Percentiles rank a stretch among this genome's conserved stretches.
These are phyloP conservation scores for Cottoperca gobio DNA, from an alignment of 2,797 vertebrate species.

Conservation along the genomic window DNA sequence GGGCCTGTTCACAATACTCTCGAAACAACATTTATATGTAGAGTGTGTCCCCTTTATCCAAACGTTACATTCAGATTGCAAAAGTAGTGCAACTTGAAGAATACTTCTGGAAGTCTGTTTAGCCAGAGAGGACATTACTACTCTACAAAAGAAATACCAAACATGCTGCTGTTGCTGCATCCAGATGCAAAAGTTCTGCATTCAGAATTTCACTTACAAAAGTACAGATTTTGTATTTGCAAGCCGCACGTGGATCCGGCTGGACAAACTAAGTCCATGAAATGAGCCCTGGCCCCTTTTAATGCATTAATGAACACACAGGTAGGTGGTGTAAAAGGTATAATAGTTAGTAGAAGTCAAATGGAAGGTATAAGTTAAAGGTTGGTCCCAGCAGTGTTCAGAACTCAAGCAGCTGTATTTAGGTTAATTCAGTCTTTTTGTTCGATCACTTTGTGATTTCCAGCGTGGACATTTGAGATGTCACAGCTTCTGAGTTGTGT, in stretches of 20 bases:
- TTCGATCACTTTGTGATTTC: conserved; percentile 5
- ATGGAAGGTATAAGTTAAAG: no score
- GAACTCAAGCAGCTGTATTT: conserved; percentile 4
- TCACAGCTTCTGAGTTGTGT: conserved; percentile 18
- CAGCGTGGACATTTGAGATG: conserved; percentile 15
- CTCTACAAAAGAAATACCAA: conserved; percentile 10
- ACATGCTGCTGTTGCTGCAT: conserved; percentile 7
- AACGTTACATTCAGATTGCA: conserved; percentile 28
- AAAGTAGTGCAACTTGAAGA: no score
- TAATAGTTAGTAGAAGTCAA: no score
- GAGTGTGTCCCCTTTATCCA: neutral
- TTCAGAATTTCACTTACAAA: neutral
- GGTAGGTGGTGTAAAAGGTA: neutral
- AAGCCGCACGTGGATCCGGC: neutral
- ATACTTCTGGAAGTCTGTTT: no score
- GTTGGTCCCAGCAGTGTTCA: neutral
- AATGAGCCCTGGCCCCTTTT: neutral
- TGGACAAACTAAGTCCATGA: neutral
- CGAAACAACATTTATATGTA: neutral
- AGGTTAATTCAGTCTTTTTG: conserved; percentile 34
- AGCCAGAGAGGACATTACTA: conserved; percentile 22
- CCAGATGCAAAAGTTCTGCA: neutral
- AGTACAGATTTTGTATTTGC: neutral
- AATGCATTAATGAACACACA: neutral
- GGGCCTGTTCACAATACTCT: conserved; percentile 22